Base-by-base conservation (phyloP, 2,888 invertebrate species). In the Apoda limacodes region DNA sequence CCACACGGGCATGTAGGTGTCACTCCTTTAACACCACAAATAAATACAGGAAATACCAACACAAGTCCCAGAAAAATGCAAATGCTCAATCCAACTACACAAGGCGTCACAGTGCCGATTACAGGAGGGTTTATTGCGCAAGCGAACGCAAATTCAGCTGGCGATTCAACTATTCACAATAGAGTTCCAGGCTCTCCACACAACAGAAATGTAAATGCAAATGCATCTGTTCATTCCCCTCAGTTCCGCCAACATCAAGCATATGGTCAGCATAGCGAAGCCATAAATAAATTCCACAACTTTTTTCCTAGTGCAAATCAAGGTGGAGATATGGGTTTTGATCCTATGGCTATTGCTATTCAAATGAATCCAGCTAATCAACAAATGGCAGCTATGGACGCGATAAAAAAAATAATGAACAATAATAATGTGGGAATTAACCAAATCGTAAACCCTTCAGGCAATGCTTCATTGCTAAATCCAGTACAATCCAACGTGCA, bases 321-420 rank as follows among this genome's bases (percentile, higher is more conserved):
- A 43, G 62, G 52, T 10, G 61, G 59, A 11, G 66, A 74, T 34
- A 52, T 78, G 31, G 67, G 67, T 17, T 78, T 74, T 35, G 76
- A 80, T 47, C 78, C 80, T 2, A 80, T 80, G 78, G 55, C 66
- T 20, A 68, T 80, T 37, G 80, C 80, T 6, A 58, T 78, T 43
- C 75, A 78, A 50, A 75, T 80, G 75, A 78, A 78, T 46, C 78
- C 78, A 26, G 65, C 63, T 20, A 80, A 78, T 39, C 64, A 69
- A 28, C 55, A 72, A 40, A 52, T 50, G 32, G 48, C 51, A 11
- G 70, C 70, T 22, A 60, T 70, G 46, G 43, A 63, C 20, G 48
- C 58, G 2, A 72, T 70, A 52, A 49, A 64, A 25, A 66, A 64
- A 32, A 38, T 72, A 32, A 60, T 75, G 60, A 52, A 48, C 33